phyloP scores from a whole-genome alignment of 1,140 invertebrate genomes.

The Nomia melanderi region DNA sequence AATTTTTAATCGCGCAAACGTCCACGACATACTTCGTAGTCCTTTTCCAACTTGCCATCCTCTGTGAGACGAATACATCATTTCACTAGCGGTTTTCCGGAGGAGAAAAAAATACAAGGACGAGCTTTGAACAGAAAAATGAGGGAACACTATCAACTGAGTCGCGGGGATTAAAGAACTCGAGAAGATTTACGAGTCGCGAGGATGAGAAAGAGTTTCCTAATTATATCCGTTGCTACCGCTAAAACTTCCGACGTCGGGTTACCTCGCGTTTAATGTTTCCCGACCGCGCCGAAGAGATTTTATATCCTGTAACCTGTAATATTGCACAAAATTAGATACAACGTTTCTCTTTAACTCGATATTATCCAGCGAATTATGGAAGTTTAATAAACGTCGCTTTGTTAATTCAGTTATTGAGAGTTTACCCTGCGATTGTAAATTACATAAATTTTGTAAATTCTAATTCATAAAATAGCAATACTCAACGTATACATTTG shows the following conservation, averaged over 20 bases:
- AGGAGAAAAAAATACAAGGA: neutral
- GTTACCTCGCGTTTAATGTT: neutral
- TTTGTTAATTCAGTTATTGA: too few relatives aligned
- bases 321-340: neutral
- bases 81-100: neutral
- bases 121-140: neutral
- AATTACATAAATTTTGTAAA: too few relatives aligned
- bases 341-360: too few relatives aligned
- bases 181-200: constrained; percentile 46
- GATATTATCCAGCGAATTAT: too few relatives aligned
- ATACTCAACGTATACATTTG: too few relatives aligned
- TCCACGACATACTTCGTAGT: neutral
- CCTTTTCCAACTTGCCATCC: neutral
- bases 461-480: too few relatives aligned
- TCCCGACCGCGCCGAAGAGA: neutral
- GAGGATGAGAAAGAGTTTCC: constrained; percentile 42
- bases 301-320: neutral
- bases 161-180: constrained; percentile 52
- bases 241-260: constrained; percentile 5
- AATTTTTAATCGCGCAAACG: constrained; percentile 11
- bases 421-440: too few relatives aligned
- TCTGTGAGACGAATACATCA: neutral
- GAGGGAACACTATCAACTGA: constrained; percentile 20
- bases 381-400: too few relatives aligned
- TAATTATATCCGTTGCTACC: constrained; percentile 50